A percentile compares a stretch with the other conserved stretches of the same genome.
Evolutionary conservation across 2,888 invertebrate species (phyloP).

Genomic region (Melipona beecheii): DNA sequence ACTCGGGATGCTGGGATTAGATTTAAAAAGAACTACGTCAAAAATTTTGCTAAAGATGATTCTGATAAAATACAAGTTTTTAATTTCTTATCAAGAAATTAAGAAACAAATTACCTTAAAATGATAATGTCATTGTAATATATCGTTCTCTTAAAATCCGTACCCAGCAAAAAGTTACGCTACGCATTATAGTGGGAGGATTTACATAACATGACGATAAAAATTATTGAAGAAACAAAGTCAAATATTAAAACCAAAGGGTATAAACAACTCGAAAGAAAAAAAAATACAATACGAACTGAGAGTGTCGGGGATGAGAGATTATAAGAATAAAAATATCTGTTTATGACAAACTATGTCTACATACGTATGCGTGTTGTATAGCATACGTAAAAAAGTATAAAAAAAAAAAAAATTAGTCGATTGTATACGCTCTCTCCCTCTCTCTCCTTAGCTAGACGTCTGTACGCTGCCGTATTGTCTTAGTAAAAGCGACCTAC

Average conservation of each 20-base stretch:
- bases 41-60: slow-evolving; percentile 14
- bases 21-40: slow-evolving; percentile 10
- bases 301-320: neutral
- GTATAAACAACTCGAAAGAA: neutral
- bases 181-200: slow-evolving; percentile 34
- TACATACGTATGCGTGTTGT: slow-evolving; percentile 8
- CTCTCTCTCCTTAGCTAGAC: slow-evolving; percentile 65
- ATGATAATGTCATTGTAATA: neutral
- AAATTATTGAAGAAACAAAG: slow-evolving; percentile 22
- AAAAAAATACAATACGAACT: neutral
- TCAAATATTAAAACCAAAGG: slow-evolving; percentile 15
- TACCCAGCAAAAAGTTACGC: slow-evolving; percentile 51
- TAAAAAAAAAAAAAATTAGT: slow-evolving; percentile 28
- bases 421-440: slow-evolving; percentile 52
- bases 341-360: slow-evolving; percentile 47
- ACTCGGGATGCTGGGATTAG: slow-evolving; percentile 44
- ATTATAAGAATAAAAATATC: slow-evolving; percentile 32
- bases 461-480: slow-evolving; percentile 64
- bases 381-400: slow-evolving; percentile 31
- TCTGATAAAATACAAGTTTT: slow-evolving; percentile 5
- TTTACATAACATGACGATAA: slow-evolving; percentile 28
- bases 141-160: slow-evolving; percentile 44
- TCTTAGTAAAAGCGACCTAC: slow-evolving; percentile 58
- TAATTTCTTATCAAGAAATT: neutral
- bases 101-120: neutral